Evolutionary conservation across 2,113 vertebrate genomes (phyloP), one percentile per base, ranked within the genome.

Genomic region (Tachysurus vachellii): DNA sequence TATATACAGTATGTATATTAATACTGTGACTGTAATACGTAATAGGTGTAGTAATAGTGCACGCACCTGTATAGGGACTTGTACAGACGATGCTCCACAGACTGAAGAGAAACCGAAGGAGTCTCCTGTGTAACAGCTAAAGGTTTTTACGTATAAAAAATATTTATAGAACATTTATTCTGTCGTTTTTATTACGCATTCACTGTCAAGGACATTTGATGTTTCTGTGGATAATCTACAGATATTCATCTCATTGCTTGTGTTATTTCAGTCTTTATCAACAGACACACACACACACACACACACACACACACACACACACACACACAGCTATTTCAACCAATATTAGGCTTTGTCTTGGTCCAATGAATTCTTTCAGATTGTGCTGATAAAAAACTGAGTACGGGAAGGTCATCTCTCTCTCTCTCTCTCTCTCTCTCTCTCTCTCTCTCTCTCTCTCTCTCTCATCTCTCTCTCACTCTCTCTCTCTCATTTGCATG

Each of bases 341-440:
- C 14, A 59, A 21, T 59, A 54, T 57, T 28, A 36, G 28, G 44
- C 80, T 26, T 31, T 13, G 66, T n/a, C 64, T 54, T 42, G 66
- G 82, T 28, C 53, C 28, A 84, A 84, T 85, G 75, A 61, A 61
- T 85, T 75, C 36, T 21, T 47, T 47, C 23, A 23, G 56, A 85
- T 61, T 75, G 70, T 75, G 19, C 54, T 61, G 68, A 84, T 75
- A 61, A 28, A 71, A 85, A 56, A 44, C 12, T 42, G 31, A 42
- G 73, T 19, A 57, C 5, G 1, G 54, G 70, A 85, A 85, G 83
- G 68, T 75, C 70, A 85, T 47, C 54, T 44, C 8, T 84, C 36
- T 59, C 42, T 50, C 26, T 82, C 59, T 28, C 16, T 59, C 64
- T 28, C n/a, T 59, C 77, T 19, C 28, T 36, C 54, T 80, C 31